A percentile compares a stretch with the other conserved stretches of the same genome.
These are phyloP conservation scores for Epistrophe grossulariae DNA, from an alignment of 2,888 invertebrate species.

Conservation along the genomic window DNA sequence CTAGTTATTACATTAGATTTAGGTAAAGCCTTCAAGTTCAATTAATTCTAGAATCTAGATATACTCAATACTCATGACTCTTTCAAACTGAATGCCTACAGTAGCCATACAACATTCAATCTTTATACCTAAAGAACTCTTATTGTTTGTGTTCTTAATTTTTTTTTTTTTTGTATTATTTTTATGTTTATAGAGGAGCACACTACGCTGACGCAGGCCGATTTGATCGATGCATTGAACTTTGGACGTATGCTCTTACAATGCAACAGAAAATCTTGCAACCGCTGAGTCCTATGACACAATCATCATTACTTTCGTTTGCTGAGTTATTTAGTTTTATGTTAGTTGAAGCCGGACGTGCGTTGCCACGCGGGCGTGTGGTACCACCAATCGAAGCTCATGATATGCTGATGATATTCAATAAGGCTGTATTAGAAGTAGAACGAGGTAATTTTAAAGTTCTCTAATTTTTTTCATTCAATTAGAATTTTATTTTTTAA, in stretches of 20 bases:
- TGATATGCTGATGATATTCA: constrained; percentile 93
- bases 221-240: constrained; percentile 94
- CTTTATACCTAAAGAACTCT: neutral
- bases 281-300: constrained; percentile 96
- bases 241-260: constrained; percentile 98
- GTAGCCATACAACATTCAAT: too few relatives aligned
- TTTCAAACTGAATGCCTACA: neutral
- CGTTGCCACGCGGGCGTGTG: constrained; percentile 88
- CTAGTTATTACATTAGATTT: constrained; percentile 97
- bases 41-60: too few relatives aligned
- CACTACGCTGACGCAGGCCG: constrained; percentile 98
- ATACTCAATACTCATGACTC: neutral
- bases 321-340: constrained; percentile 97
- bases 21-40: too few relatives aligned
- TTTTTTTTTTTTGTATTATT: constrained; percentile 1
- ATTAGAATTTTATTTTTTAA: neutral
- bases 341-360: constrained; percentile 93
- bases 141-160: constrained; percentile 74
- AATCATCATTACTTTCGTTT: constrained; percentile 96
- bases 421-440: constrained; percentile 91
- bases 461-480: neutral
- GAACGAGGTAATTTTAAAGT: constrained; percentile 83
- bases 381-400: constrained; percentile 92
- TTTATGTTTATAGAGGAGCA: constrained; percentile 87
- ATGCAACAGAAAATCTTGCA: constrained; percentile 97